Conservation (phyloP, 2,888 invertebrate genomes). For the Noctua comes region DNA sequence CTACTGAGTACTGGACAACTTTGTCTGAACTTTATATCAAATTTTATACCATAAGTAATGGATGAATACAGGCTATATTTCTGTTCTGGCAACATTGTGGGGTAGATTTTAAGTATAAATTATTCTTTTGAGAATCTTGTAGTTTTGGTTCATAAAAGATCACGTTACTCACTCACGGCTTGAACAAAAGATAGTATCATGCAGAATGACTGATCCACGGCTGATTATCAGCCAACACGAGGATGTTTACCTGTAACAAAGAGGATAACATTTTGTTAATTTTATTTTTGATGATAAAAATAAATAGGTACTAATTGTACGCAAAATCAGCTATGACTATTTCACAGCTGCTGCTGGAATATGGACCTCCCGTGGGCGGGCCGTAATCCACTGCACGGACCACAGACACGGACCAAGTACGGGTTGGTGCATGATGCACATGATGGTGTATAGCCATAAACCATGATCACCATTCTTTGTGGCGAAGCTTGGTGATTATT, state of each 20-base stretch:
- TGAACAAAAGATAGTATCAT: background rate
- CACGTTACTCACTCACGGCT: background rate
- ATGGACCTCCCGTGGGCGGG: no score
- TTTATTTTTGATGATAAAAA: background rate
- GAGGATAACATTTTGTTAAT: background rate
- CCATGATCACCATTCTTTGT: no score
- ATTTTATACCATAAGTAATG: conserved; percentile 36
- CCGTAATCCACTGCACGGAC: no score
- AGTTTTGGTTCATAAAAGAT: background rate
- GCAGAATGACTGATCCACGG: background rate
- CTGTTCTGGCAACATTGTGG: conserved; percentile 18
- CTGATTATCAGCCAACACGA: background rate
- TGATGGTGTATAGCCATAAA: no score
- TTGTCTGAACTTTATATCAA: conserved; percentile 38
- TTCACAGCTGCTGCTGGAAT: no score
- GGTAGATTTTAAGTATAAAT: conserved; percentile 10
- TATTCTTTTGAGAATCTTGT: background rate
- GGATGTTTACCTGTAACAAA: background rate
- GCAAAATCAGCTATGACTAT: no score
- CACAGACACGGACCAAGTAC: no score
- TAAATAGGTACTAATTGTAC: no score
- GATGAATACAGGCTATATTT: conserved; percentile 45
- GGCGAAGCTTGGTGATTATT: no score
- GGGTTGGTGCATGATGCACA: no score
- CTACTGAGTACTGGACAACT: conserved; percentile 50